phyloP scores from a whole-genome alignment of 2,113 vertebrate species.

The Psilopogon haemacephalus region DNA sequence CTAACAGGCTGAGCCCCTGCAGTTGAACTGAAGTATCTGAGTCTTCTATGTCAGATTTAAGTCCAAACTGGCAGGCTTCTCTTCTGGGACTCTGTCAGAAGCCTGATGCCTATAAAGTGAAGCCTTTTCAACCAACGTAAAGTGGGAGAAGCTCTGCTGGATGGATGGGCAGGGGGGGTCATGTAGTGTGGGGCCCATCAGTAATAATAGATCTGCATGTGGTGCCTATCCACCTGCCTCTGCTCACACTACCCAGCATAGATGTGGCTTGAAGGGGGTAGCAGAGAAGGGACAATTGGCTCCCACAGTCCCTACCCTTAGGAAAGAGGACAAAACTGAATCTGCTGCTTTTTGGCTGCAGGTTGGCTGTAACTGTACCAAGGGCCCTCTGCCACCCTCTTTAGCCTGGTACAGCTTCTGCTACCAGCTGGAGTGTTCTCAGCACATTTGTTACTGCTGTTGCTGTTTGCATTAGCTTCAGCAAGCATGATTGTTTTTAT shows the following conservation, averaged over 20 bases:
- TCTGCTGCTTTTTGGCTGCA: neutral
- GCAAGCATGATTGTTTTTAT: neutral
- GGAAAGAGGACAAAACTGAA: neutral
- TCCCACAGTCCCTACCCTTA: neutral
- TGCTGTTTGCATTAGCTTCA: neutral
- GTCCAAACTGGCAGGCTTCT: neutral
- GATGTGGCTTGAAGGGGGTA: neutral
- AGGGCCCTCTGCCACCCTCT: neutral
- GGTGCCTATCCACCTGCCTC: neutral
- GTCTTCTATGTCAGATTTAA: neutral
- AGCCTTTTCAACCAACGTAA: neutral
- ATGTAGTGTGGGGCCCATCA: neutral
- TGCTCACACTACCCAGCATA: accelerated
- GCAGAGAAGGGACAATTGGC: neutral
- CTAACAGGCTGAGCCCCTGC: neutral
- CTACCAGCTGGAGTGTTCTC: neutral
- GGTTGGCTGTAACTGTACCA: neutral
- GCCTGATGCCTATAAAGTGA: neutral
- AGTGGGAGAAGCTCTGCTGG: neutral
- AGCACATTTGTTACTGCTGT: neutral
- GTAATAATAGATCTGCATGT: neutral
- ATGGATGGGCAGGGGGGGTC: neutral
- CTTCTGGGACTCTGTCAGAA: neutral
- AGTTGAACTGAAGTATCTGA: neutral
- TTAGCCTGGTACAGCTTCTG: neutral